Base-by-base conservation (phyloP, 2,797 vertebrate species). In the Columba guinea region DNA sequence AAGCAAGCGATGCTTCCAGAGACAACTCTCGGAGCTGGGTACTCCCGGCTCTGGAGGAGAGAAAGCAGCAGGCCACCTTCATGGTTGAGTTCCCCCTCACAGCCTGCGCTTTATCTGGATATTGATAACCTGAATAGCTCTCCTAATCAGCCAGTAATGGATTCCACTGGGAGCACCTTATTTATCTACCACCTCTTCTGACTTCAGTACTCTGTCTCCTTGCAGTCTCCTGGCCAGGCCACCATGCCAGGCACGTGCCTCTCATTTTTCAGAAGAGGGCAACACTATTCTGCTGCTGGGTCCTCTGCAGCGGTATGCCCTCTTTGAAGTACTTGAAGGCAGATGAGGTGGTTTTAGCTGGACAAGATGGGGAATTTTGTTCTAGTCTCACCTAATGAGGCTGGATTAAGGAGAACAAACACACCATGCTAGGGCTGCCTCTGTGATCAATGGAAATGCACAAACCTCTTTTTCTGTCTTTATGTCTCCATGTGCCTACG, bases 91-190 rank as follows among this genome's bases (percentile, higher is more conserved):
- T 96, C 77, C 44, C n/a, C 11, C 30, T 92, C 27, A 5, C 74
- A 93, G 92, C 44, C 71, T 82, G 70, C 79, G 51, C 77, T 95
- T 97, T 95, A 74, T 95, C 94, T 94, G 84, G 88, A 83, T 95
- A 96, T 96, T 87, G 94, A 96, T 95, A 97, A 95, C 78, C n/a
- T 0, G 0, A 93, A 87, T 37, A 88, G 32, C 63, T 87, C 44
- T 95, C 52, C 92, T 97, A 95, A 96, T 96, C 88, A 90, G 63
- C 67, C 1, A 0, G 74, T 95, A 97, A 95, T 84, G 52, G 74
- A 97, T 96, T 95, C 94, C 60, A 87, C 27, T 0, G 1, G 62
- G 74, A 94, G 32, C 12, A 37, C 56, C 83, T 90, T 95, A 93
- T 95, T 95, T 94, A 94, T 95, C 90, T 90, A 82, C 18, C 56